A percentile compares a stretch with the other conserved stretches of the same genome.
These are phyloP conservation scores for Agrotis segetum DNA, from an alignment of 2,888 invertebrate genomes.

Conservation along the genomic window DNA sequence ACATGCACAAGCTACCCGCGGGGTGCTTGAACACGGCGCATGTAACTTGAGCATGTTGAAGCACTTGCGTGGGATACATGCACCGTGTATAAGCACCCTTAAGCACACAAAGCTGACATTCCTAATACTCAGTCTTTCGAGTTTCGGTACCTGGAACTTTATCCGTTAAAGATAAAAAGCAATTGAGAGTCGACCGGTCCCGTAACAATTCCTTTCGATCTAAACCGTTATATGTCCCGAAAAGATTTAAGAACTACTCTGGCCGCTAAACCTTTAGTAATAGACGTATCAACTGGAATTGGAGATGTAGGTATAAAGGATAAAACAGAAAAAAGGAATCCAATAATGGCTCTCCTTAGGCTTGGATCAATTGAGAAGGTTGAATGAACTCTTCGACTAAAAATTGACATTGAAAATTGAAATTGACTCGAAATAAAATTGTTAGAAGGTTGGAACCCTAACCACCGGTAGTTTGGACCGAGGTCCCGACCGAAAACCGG, in stretches of 20 bases:
- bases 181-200: constrained; percentile 10
- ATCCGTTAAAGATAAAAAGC: constrained; percentile 17
- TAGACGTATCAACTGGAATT: background rate
- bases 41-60: no score
- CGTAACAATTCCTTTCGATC: background rate
- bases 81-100: no score
- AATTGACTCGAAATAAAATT: no score
- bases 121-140: constrained; percentile 1
- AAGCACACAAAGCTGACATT: background rate
- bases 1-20: no score
- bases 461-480: no score
- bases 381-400: no score
- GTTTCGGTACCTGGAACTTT: background rate
- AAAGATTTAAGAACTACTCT: constrained; percentile 24
- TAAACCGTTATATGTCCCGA: background rate
- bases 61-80: no score
- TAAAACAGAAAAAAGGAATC: constrained; percentile 2
- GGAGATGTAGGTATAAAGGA: background rate
- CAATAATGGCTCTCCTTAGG: background rate
- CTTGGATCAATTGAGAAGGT: no score
- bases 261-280: background rate
- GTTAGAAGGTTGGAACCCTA: no score
- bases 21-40: no score
- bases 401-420: no score
- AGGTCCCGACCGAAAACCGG: no score